Evolutionary conservation across 2,888 invertebrate genomes (phyloP).

Genomic region (Apamea anceps): DNA sequence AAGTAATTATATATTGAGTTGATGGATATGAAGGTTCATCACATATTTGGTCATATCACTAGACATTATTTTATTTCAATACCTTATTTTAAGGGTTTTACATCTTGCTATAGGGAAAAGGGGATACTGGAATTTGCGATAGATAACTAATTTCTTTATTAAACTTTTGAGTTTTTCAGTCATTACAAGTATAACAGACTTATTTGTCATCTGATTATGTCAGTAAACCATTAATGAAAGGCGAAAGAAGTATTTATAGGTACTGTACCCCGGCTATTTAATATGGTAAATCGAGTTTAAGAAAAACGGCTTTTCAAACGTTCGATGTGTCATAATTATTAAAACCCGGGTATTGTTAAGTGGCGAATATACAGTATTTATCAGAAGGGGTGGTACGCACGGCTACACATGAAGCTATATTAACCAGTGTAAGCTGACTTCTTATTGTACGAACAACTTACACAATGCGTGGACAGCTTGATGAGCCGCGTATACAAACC

Average conservation of each 20-base stretch:
- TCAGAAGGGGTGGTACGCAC: background rate
- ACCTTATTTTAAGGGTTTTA: conserved; percentile 56
- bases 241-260: background rate
- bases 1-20: conserved; percentile 16
- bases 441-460: too few species aligned
- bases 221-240: too few species aligned
- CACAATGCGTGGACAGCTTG: too few species aligned
- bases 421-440: too few species aligned
- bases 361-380: background rate
- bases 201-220: background rate
- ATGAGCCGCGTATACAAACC: background rate
- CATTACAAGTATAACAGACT: background rate
- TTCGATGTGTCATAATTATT: background rate
- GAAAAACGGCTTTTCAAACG: background rate
- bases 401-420: too few species aligned
- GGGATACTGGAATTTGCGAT: conserved; percentile 15
- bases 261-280: background rate
- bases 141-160: background rate
- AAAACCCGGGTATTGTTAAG: background rate
- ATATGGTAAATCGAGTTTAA: background rate
- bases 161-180: background rate
- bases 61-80: conserved; percentile 45
- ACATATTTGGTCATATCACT: conserved; percentile 47
- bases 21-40: conserved; percentile 21
- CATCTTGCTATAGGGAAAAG: conserved; percentile 39